phyloP scores from a whole-genome alignment of 1,140 invertebrate genomes.

The Drosophila lacertosa region DNA sequence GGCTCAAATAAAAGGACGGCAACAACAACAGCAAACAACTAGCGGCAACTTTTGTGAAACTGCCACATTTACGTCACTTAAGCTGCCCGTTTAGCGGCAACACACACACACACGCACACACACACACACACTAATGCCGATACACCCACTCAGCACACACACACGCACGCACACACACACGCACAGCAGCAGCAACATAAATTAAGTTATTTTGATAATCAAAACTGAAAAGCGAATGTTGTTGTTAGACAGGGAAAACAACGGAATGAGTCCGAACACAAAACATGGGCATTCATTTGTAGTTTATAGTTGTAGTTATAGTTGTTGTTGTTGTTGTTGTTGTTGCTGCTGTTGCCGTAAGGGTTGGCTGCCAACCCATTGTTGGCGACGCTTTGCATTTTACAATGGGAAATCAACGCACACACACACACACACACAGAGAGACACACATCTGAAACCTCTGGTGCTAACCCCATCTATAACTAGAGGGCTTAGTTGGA shows the following conservation, averaged over 20 bases:
- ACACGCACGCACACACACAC: conserved; percentile 15
- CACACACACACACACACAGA: conserved; percentile 14
- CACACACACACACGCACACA: conserved; percentile 19
- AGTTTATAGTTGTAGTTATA: conserved; percentile 52
- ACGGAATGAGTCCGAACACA: not conserved
- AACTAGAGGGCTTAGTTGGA: not conserved
- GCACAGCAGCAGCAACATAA: conserved; percentile 59
- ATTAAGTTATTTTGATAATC: conserved; percentile 82
- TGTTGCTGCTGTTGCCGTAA: conserved; percentile 35
- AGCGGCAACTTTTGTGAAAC: conserved; percentile 56
- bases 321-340: conserved; percentile 26
- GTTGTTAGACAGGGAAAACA: conserved; percentile 47
- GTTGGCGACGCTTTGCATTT: conserved; percentile 56
- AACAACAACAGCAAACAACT: conserved; percentile 31
- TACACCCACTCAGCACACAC: not conserved
- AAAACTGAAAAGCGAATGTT: conserved; percentile 77
- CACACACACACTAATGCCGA: not conserved
- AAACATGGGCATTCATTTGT: conserved; percentile 68
- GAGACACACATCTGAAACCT: conserved; percentile 9
- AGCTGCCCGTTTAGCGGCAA: conserved; percentile 67
- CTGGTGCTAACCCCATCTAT: conserved; percentile 27
- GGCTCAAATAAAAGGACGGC: conserved; percentile 39
- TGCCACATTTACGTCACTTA: conserved; percentile 78
- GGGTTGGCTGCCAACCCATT: conserved; percentile 67
- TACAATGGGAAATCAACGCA: conserved; percentile 18